A percentile compares a stretch with the other conserved stretches of the same genome.
Conservation (phyloP, 2,888 invertebrate species). For the Dynastes tityus region DNA sequence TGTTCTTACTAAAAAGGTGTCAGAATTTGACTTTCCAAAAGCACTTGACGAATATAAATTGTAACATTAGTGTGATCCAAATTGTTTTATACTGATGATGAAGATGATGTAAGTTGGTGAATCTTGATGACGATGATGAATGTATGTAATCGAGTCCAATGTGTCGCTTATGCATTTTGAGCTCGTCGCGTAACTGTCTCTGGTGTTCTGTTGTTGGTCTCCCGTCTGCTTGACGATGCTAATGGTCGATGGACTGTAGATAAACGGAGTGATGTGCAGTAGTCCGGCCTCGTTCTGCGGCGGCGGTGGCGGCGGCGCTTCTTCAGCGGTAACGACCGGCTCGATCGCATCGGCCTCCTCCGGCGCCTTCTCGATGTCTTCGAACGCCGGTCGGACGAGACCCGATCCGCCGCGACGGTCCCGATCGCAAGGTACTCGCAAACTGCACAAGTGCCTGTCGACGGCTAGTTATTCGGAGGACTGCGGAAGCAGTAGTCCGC, state of each 20-base stretch:
- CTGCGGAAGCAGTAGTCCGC: conserved; percentile 65
- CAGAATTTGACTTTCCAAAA: no score
- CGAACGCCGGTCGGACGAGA: conserved; percentile 67
- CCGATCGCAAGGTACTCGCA: conserved; percentile 96
- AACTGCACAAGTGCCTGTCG: conserved; percentile 93
- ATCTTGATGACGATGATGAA: not conserved
- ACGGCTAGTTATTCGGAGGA: conserved; percentile 88
- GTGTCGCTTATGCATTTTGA: conserved; percentile 7
- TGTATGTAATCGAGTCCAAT: not conserved
- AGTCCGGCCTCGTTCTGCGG: conserved; percentile 61
- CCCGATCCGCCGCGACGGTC: conserved; percentile 85
- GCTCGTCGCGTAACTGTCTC: conserved; percentile 35
- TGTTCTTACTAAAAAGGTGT: no score
- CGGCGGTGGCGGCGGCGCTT: conserved; percentile 52
- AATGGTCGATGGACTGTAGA: conserved; percentile 72
- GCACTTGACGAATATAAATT: no score
- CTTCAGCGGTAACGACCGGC: conserved; percentile 56
- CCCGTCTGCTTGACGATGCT: conserved; percentile 6
- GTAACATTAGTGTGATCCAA: no score
- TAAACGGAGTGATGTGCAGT: conserved; percentile 81
- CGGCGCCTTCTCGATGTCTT: conserved; percentile 60
- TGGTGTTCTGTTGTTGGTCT: conserved; percentile 45
- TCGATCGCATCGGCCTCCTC: conserved; percentile 56
- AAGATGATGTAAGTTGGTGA: no score
- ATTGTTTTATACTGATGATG: no score